phyloP scores from a whole-genome alignment of 1,140 invertebrate species.

The Procambarus virginalis region DNA sequence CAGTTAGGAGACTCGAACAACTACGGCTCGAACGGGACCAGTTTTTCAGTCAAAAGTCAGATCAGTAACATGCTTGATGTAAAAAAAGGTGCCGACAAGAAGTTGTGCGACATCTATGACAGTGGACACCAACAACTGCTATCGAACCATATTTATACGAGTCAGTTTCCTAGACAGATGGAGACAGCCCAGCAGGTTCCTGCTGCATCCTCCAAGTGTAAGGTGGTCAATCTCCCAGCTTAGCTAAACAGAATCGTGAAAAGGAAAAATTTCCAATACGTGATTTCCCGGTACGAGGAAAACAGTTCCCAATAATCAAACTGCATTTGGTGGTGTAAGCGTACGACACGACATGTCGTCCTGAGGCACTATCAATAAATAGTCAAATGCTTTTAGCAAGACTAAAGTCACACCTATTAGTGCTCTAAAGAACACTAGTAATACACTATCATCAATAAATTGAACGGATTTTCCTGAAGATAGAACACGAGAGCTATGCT shows the following conservation, averaged over 20 bases:
- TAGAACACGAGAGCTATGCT: neutral
- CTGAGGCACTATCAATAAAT: neutral
- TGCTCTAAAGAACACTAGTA: too few species aligned
- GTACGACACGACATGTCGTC: neutral
- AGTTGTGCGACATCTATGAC: neutral
- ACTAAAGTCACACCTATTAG: too few species aligned
- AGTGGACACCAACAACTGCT: neutral
- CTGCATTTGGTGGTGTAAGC: neutral
- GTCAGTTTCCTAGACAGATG: neutral
- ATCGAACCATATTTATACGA: neutral
- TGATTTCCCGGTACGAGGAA: slow-evolving; percentile 32
- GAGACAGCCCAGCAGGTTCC: slow-evolving; percentile 13
- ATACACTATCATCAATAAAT: too few species aligned
- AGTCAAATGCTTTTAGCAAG: neutral
- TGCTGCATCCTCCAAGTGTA: neutral
- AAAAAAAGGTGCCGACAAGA: too few species aligned
- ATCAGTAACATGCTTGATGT: too few species aligned
- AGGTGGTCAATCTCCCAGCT: slow-evolving; percentile 59
- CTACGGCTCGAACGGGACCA: neutral
- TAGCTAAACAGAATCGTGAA: slow-evolving; percentile 15
- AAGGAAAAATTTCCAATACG: slow-evolving; percentile 13
- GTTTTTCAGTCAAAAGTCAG: too few species aligned
- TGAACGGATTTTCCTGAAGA: too few species aligned
- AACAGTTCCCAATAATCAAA: neutral
- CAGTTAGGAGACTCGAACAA: neutral